These are phyloP conservation scores for Drosophila setifemur DNA, from an alignment of 1,140 invertebrate species.

Conservation along the genomic window DNA sequence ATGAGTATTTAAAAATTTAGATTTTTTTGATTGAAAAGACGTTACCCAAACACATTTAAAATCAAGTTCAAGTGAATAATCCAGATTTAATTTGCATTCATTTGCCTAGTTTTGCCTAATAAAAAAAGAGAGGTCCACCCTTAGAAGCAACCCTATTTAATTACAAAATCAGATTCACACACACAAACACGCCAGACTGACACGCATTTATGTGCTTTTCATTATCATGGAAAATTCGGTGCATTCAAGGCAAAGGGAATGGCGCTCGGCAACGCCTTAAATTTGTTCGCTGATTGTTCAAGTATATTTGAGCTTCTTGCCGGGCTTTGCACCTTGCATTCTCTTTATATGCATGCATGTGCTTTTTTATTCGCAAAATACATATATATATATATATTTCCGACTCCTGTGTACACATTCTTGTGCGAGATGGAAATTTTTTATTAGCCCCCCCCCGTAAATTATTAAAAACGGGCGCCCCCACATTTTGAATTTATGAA, in stretches of 20 bases:
- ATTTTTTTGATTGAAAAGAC: no score
- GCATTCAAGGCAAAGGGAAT: constrained; percentile 16
- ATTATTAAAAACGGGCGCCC: constrained; percentile 54
- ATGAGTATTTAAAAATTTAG: no score
- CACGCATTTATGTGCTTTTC: constrained; percentile 20
- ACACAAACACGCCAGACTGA: neutral
- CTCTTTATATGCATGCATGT: no score
- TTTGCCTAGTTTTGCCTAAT: no score
- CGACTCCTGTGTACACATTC: neutral
- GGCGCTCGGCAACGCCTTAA: neutral
- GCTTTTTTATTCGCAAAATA: no score
- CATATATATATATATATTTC: no score
- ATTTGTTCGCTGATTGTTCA: constrained; percentile 16
- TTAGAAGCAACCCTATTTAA: constrained; percentile 41
- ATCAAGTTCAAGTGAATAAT: no score
- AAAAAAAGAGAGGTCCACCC: constrained; percentile 8
- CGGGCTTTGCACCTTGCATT: constrained; percentile 6
- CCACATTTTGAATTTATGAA: constrained; percentile 52
- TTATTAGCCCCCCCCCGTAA: constrained; percentile 37
- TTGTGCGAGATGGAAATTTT: constrained; percentile 17
- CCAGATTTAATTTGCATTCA: no score
- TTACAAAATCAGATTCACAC: constrained; percentile 52
- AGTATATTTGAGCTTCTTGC: neutral
- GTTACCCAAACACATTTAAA: no score
- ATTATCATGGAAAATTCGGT: constrained; percentile 53